Evolutionary conservation across 2,113 vertebrate species (phyloP), one percentile per base, ranked within the genome.

Genomic region (Campylomormyrus numenius): DNA sequence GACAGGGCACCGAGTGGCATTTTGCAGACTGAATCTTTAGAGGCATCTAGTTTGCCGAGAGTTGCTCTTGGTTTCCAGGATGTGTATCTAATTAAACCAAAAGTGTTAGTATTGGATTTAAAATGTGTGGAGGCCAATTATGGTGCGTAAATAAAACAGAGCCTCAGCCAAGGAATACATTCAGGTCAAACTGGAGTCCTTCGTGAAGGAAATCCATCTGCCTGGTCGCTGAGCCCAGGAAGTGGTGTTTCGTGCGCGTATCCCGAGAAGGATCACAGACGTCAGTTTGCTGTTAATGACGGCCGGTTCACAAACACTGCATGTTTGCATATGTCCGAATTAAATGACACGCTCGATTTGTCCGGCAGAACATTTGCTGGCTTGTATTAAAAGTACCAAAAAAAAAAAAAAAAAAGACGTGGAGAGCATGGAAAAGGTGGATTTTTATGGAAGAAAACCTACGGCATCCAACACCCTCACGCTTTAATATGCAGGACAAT

Each of bases 31-130:
- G 48, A 45, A 70, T 3, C 77, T 85, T 42, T 58, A 74, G 62
- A 53, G 62, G 48, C 58, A 39, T 35, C 31, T 15, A 88, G 62
- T 88, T 50, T 88, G 35, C 31, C 10, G 11, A 17, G 27, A 49
- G 48, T 52, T 87, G 49, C 31, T 77, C 31, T 74, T 77, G 84
- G 53, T 87, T 88, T 31, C 17, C 58, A 77, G 85, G 85, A 53
- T 42, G 62, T 87, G n/a, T 88, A 77, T 74, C 31, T 80, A 77
- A 90, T 90, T 90, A 86, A 87, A 77, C 52, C 31, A 31, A 56
- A 87, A 56, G 48, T 88, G 85, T 88, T 90, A 77, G 89, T 83
- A 46, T 88, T 80, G 85, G 89, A 87, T 87, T 85, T 74, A 42
- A 77, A 74, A 53, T 8, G 19, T 87, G 31, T 53, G 89, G 58